Base-by-base conservation (phyloP, 1,140 invertebrate species). In the Drosophila guanche region DNA sequence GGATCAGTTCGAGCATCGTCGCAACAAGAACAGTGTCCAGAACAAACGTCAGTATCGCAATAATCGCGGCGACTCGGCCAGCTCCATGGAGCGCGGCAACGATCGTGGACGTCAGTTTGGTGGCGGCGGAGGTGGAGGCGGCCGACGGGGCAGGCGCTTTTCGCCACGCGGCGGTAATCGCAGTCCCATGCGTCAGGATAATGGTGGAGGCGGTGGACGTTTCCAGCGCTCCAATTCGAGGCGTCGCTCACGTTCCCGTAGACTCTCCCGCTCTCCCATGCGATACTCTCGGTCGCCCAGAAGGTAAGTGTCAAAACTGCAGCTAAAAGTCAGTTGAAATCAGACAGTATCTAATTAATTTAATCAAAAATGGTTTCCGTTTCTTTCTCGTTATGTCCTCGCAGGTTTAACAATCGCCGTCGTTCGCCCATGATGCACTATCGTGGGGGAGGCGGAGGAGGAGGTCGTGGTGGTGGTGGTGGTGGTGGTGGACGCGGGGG, bases 21-120 rank as follows among this genome's bases (percentile, higher is more conserved):
- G 95, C 70, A 96, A 96, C 75, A 95, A 96, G 79, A 94, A 96
- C 66, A 95, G 95, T 48, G 94, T 96, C 6, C 95, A 96, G 83
- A 95, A 95, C 42, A 96, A 96, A 73, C 92, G 97, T 23, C 96
- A 97, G 53, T 98, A 98, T 83, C 93, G 97, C 7, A 97, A 96
- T 51, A 97, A 97, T 81, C 95, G 96, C 45, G 95, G 96, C 70
- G 95, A 94, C 27, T 95, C 95, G 0, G 95, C 94, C 48, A 96
- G 95, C 73, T 91, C 90, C 72, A 92, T 73, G 92, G 90, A 91
- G 48, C 76, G 68, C 0, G 84, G 85, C 14, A 69, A 74, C 23
- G 81, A 68, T 37, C 77, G 81, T 10, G 74, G 58, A 10, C 54
- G 89, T 14, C 83, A 89, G 45, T 76, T 77, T 10, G 76, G 90